Conservation (phyloP, 2,888 invertebrate species). For the Heliconius erato region DNA sequence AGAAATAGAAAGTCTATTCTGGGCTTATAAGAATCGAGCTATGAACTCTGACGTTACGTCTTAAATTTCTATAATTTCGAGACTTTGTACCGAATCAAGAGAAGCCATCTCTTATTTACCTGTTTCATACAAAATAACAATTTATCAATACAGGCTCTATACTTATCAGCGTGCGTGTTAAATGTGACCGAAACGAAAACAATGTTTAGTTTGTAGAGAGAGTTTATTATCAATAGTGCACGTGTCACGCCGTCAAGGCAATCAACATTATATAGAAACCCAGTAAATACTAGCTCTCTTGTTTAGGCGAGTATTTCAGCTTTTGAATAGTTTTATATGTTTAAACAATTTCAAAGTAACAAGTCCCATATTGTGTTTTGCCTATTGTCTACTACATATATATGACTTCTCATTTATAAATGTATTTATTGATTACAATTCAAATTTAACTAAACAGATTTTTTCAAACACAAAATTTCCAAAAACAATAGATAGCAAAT, state of each 20-base stretch:
- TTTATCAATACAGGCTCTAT: background rate
- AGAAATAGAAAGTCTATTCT: conserved; percentile 13
- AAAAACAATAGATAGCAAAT: background rate
- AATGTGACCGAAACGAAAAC: conserved; percentile 36
- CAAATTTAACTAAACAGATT: background rate
- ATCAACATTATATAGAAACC: conserved; percentile 50
- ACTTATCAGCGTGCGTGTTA: background rate
- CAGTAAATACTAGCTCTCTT: conserved; percentile 35
- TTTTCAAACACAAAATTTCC: background rate
- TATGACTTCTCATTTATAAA: background rate
- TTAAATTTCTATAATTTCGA: background rate
- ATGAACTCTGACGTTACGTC: background rate
- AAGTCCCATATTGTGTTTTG: conserved; percentile 1
- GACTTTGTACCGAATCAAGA: background rate
- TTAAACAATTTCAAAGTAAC: background rate
- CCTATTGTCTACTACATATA: background rate
- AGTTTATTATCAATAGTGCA: conserved; percentile 51
- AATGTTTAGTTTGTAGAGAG: conserved; percentile 34
- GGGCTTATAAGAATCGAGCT: background rate
- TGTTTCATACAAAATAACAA: background rate
- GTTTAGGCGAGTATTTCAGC: conserved; percentile 23
- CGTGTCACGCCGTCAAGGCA: conserved; percentile 55
- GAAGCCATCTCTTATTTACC: background rate
- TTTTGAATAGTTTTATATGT: conserved; percentile 16
- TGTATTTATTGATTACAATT: background rate